Conservation (phyloP, 2,888 invertebrate genomes). For the Drosophila prostipennis region DNA sequence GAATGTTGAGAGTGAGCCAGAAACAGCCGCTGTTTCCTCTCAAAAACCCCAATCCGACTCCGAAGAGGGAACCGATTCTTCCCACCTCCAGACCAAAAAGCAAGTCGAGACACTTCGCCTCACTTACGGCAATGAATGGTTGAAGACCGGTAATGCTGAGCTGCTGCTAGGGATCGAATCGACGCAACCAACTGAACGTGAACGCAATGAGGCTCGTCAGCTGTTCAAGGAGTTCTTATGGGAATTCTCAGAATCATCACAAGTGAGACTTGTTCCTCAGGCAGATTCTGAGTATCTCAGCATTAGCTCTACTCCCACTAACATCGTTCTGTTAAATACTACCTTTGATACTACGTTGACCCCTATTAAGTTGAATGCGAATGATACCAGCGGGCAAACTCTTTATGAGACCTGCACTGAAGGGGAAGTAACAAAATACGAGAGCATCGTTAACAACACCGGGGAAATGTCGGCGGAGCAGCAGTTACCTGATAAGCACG, state of each 20-base stretch:
- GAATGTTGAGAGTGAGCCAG: constrained; percentile 20
- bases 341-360: constrained; percentile 47
- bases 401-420: constrained; percentile 54
- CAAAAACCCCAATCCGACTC: not conserved
- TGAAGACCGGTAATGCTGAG: constrained; percentile 85
- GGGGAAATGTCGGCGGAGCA: constrained; percentile 6
- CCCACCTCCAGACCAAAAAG: constrained; percentile 86
- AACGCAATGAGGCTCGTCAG: constrained; percentile 67
- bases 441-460: constrained; percentile 51
- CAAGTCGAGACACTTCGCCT: constrained; percentile 86
- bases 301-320: constrained; percentile 71
- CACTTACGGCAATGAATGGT: constrained; percentile 87
- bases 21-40: not conserved
- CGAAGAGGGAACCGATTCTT: constrained; percentile 55
- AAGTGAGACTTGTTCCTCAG: not conserved
- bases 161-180: constrained; percentile 85
- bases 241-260: constrained; percentile 51
- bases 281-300: constrained; percentile 11
- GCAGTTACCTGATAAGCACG: constrained; percentile 54
- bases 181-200: constrained; percentile 44
- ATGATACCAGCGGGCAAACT: constrained; percentile 14
- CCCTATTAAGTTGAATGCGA: constrained; percentile 48
- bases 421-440: constrained; percentile 58
- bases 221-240: constrained; percentile 77
- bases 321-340: constrained; percentile 36